These are phyloP conservation scores for Oscheius onirici DNA, from an alignment of 2,888 invertebrate genomes.

Conservation along the genomic window DNA sequence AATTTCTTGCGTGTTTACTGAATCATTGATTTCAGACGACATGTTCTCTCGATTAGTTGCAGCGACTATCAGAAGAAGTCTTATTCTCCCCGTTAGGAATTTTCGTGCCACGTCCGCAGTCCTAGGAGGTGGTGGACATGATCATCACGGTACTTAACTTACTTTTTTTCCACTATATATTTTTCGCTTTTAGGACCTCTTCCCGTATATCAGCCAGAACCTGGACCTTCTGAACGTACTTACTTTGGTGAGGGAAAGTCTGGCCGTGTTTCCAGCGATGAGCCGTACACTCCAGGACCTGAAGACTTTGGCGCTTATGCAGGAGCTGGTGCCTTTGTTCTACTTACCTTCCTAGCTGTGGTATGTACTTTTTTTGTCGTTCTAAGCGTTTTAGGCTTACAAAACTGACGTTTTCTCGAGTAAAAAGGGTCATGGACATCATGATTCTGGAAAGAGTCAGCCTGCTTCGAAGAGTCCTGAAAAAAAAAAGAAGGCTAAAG, in stretches of 20 bases:
- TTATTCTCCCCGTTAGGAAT: slow-evolving; percentile 19
- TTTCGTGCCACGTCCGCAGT: slow-evolving; percentile 34
- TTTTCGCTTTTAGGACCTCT: slow-evolving; percentile 37
- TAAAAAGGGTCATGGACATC: slow-evolving; percentile 20
- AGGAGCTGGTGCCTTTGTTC: slow-evolving; percentile 49
- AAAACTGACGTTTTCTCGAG: slow-evolving; percentile 17
- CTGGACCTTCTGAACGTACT: slow-evolving; percentile 37
- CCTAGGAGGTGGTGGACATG: slow-evolving; percentile 43
- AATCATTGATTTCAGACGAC: slow-evolving; percentile 1
- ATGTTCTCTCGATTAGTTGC: slow-evolving; percentile 24
- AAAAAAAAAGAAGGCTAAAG: background rate
- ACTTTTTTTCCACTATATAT: background rate
- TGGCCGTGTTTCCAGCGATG: slow-evolving; percentile 16
- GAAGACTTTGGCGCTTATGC: slow-evolving; percentile 42
- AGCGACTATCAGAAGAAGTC: slow-evolving; percentile 3
- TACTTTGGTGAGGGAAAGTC: slow-evolving; percentile 26
- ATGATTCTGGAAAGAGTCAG: slow-evolving; percentile 1
- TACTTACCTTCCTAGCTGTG: slow-evolving; percentile 48
- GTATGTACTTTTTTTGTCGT: no score
- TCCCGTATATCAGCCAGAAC: slow-evolving; percentile 48
- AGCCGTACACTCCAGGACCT: slow-evolving; percentile 42
- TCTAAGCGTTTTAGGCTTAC: slow-evolving; percentile 25
- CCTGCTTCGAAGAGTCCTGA: background rate
- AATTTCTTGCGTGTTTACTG: background rate
- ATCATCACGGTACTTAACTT: slow-evolving; percentile 35